These are phyloP conservation scores for Avahi laniger DNA, from an alignment of 2,797 vertebrate genomes.

Conservation along the genomic window DNA sequence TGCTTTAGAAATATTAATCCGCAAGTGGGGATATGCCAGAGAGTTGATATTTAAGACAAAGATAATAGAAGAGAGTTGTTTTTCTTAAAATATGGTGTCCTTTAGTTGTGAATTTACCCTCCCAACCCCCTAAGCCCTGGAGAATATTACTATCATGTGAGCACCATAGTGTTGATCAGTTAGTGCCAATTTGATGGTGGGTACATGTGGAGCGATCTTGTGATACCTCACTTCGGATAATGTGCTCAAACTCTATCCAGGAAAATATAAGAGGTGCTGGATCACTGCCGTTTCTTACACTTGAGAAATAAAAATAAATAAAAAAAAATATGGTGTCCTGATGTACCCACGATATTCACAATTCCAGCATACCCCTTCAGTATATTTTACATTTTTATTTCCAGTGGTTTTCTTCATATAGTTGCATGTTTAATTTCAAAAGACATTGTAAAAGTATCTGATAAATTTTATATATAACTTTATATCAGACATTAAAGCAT, in stretches of 20 bases:
- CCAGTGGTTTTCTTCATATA: background rate
- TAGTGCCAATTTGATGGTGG: too few species aligned
- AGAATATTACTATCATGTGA: too few species aligned
- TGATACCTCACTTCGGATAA: too few species aligned
- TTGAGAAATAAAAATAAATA: too few species aligned
- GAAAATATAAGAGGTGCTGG: too few species aligned
- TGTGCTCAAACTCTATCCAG: too few species aligned
- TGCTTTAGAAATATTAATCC: background rate
- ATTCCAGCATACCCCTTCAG: background rate
- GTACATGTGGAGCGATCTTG: too few species aligned
- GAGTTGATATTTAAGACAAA: background rate
- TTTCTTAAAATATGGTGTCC: background rate
- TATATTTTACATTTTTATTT: background rate
- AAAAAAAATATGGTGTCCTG: background rate
- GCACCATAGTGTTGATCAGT: too few species aligned
- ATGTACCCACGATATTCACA: background rate
- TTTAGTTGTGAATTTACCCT: background rate
- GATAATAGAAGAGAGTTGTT: background rate
- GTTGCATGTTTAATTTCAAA: background rate
- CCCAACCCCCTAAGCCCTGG: too few species aligned
- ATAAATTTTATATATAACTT: background rate
- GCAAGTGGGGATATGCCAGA: background rate
- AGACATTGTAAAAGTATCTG: background rate
- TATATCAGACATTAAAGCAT: background rate
- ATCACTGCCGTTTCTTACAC: too few species aligned